Evolutionary conservation across 1,140 invertebrate genomes (phyloP).

Genomic region (Drosophila virilis): DNA sequence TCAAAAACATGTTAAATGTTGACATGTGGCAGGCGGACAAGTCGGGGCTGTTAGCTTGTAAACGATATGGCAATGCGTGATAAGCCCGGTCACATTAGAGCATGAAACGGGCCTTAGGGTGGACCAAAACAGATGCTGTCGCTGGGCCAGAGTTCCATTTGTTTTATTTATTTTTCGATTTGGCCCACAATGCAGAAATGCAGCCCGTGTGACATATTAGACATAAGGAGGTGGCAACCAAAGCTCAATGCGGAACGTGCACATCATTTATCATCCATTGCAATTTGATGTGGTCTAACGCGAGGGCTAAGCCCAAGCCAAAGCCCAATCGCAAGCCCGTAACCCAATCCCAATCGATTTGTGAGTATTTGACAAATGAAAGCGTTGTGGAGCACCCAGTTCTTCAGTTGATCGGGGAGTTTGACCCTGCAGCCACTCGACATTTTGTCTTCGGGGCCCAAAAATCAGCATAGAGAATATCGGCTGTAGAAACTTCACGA

Average conservation of each 20-base stretch:
- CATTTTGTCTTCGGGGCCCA: conserved; percentile 8
- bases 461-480: conserved; percentile 59
- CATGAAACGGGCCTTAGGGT: background rate
- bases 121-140: conserved; percentile 23
- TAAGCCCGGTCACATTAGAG: conserved; percentile 40
- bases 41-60: conserved; percentile 55
- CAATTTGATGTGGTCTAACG: conserved; percentile 58
- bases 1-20: conserved; percentile 79
- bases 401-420: background rate
- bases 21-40: conserved; percentile 70
- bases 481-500: conserved; percentile 63
- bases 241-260: conserved; percentile 22
- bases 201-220: conserved; percentile 72
- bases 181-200: conserved; percentile 59
- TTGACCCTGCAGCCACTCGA: conserved; percentile 32
- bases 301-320: background rate
- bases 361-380: conserved; percentile 32
- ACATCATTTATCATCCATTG: conserved; percentile 79
- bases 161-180: conserved; percentile 82
- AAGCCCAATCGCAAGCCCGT: background rate
- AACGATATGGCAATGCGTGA: conserved; percentile 70
- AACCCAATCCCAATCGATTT: background rate
- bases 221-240: conserved; percentile 48
- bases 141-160: conserved; percentile 58
- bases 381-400: background rate